Conservation (phyloP, 2,113 vertebrate genomes). For the Oncorhynchus clarkii region DNA sequence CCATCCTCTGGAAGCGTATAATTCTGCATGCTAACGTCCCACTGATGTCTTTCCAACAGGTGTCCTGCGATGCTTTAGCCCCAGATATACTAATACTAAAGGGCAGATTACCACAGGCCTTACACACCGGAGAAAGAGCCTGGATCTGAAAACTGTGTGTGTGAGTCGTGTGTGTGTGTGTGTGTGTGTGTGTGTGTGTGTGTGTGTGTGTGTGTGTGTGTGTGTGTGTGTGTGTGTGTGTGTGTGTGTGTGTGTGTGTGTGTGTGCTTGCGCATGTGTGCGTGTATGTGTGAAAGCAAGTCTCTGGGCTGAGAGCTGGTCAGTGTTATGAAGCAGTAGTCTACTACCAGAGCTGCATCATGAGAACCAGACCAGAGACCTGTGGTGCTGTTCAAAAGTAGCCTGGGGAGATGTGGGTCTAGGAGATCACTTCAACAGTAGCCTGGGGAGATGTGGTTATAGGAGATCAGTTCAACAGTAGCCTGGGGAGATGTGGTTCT, state of each 20-base stretch:
- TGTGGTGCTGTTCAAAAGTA: not conserved
- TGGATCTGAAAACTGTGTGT: too few species aligned
- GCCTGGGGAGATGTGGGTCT: too few species aligned
- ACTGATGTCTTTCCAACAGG: constrained; percentile 6
- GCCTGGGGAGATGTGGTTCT: too few species aligned
- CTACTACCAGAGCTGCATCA: not conserved
- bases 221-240: too few species aligned
- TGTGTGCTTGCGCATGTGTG: not conserved
- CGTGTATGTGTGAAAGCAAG: not conserved
- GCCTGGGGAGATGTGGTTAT: too few species aligned
- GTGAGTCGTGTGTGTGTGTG: too few species aligned
- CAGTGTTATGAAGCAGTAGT: not conserved
- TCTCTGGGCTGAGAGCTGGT: not conserved
- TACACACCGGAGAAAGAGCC: not conserved
- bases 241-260: too few species aligned
- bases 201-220: too few species aligned
- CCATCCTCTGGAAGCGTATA: not conserved
- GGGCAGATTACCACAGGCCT: not conserved
- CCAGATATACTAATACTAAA: not conserved
- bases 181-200: too few species aligned
- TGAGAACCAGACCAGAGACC: not conserved
- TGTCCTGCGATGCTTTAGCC: not conserved
- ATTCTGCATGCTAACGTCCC: constrained; percentile 1
- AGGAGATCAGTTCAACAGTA: too few species aligned
- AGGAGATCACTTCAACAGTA: too few species aligned